These are phyloP conservation scores for Mimumesa dahlbomi DNA, from an alignment of 2,888 invertebrate genomes.

Conservation along the genomic window DNA sequence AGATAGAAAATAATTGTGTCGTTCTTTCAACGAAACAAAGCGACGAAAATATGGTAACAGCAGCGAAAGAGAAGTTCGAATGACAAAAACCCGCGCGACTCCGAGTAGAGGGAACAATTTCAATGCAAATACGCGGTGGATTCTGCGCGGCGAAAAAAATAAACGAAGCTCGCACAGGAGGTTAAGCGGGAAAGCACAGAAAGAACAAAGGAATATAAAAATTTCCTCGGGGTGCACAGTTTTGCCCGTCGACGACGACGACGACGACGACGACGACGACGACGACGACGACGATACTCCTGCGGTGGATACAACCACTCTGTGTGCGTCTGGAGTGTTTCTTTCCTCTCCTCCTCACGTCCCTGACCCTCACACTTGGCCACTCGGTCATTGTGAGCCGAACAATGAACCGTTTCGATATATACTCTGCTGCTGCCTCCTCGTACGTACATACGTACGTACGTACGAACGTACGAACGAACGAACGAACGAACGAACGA, in stretches of 20 bases:
- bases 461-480: too few species aligned
- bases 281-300: not conserved
- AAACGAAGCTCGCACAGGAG: not conserved
- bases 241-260: not conserved
- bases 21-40: too few species aligned
- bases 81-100: too few species aligned
- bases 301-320: slow-evolving; percentile 7
- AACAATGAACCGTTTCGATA: slow-evolving; percentile 65
- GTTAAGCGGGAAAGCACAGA: slow-evolving; percentile 22
- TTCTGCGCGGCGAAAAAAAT: not conserved
- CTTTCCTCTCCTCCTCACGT: slow-evolving; percentile 37
- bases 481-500: too few species aligned
- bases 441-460: too few species aligned
- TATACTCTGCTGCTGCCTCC: slow-evolving; percentile 28
- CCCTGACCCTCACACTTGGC: slow-evolving; percentile 67
- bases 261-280: not conserved
- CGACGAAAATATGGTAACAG: too few species aligned
- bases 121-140: not conserved
- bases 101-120: not conserved
- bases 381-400: slow-evolving; percentile 65
- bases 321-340: slow-evolving; percentile 44
- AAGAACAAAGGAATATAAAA: slow-evolving; percentile 18
- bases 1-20: too few species aligned
- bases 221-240: slow-evolving; percentile 5
- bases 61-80: too few species aligned